Percentiles rank a stretch among this genome's conserved stretches.
These are phyloP conservation scores for Bubo bubo DNA, from an alignment of 2,113 vertebrate species.

Conservation along the genomic window DNA sequence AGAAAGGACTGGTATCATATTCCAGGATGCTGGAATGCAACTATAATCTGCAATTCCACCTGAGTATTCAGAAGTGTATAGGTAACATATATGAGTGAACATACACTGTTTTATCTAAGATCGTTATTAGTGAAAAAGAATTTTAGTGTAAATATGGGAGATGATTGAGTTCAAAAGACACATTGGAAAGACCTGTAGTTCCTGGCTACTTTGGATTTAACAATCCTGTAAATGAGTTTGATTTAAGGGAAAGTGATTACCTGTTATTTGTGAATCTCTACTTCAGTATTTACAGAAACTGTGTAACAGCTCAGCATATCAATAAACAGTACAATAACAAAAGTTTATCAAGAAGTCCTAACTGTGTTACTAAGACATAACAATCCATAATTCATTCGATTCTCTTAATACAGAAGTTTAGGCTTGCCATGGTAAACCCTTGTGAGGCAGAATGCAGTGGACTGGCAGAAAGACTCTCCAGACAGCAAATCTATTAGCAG, in stretches of 20 bases:
- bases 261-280: background rate
- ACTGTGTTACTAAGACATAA: background rate
- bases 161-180: background rate
- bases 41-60: background rate
- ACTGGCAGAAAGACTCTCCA: background rate
- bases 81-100: background rate
- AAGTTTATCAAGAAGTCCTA: background rate
- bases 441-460: background rate
- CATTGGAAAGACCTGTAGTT: background rate
- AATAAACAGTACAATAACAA: background rate
- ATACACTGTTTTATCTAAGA: background rate
- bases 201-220: background rate
- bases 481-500: background rate
- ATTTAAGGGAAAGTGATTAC: background rate
- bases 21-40: background rate
- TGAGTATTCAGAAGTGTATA: background rate
- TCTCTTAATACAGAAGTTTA: background rate
- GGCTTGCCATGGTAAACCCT: background rate
- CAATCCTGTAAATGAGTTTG: rapidly evolving
- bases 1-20: background rate
- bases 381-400: background rate
- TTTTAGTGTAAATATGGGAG: background rate
- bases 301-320: background rate
- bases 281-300: background rate
- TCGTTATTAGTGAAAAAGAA: background rate